Base-by-base conservation (phyloP, 2,113 vertebrate genomes). In the Callorhinus ursinus region DNA sequence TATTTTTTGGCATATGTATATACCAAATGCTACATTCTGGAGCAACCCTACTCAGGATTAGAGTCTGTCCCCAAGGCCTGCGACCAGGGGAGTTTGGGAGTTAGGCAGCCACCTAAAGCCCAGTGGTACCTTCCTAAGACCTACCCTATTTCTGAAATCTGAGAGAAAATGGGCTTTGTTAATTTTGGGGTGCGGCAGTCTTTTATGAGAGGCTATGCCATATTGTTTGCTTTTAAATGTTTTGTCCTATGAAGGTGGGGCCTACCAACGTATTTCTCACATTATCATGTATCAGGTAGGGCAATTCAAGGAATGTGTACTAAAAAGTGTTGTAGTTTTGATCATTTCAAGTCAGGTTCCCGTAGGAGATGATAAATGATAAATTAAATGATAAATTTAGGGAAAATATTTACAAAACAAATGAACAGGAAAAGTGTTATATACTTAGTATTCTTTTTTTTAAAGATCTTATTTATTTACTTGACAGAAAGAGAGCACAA, bases 321-420 rank as follows among this genome's bases (percentile, higher is more conserved):
- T 69, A 79, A 59, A 21, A 69, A 86, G 69, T 49, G 71, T 26
- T 49, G 1, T 69, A 42, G 49, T 87, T 77, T 88, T 87, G 53
- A 82, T 89, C 8, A 89, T 86, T 93, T 53, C 51, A 69, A 80
- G 53, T 81, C 36, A 24, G 33, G 57, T 59, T 90, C 21, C 28
- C 46, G 2, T 59, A 93, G 72, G 80, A 93, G 72, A 93, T 14
- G 12, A 49, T 46, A 46, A 46, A 46, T 46, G 46, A 46, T n/a
- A 79, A 90, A 82, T 80, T 88, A 82, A 92, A 95, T 82, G 24
- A 76, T 86, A 81, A 93, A 86, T 13, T 19, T 3, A 88, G 65
- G 81, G 13, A 61, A 94, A 93, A 89, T 63, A 74, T 69, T 95
- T 88, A 51, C 15, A 82, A 92, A 94, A 71, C 36, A 96, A 95